These are phyloP conservation scores for Camelus bactrianus DNA, from an alignment of 2,113 vertebrate species.

Conservation along the genomic window DNA sequence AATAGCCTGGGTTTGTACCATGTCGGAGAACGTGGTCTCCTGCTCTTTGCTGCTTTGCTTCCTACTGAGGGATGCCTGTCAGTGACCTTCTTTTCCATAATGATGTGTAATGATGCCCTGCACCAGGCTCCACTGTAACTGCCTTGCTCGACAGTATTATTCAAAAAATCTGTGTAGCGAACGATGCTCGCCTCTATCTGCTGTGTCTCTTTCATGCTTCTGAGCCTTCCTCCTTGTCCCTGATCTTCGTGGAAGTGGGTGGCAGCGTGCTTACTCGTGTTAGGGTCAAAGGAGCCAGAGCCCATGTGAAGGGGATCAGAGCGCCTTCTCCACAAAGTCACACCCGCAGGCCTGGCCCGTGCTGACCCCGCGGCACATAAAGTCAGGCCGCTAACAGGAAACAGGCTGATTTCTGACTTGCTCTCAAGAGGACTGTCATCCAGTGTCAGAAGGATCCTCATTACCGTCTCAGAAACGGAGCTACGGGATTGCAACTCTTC, in stretches of 20 bases:
- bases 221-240: background rate
- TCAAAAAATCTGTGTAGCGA: background rate
- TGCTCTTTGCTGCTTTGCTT: background rate
- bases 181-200: background rate
- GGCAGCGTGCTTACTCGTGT: background rate
- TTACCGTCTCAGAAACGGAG: constrained; percentile 77
- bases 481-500: constrained; percentile 41
- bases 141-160: no score
- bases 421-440: constrained; percentile 67
- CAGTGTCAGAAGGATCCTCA: constrained; percentile 61
- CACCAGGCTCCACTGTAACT: background rate
- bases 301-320: constrained; percentile 69
- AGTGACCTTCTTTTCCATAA: background rate
- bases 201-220: background rate
- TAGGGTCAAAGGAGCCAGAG: constrained; percentile 54
- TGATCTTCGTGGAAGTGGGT: background rate
- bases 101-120: background rate
- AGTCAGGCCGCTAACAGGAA: constrained; percentile 61
- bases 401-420: constrained; percentile 67
- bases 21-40: background rate
- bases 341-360: background rate
- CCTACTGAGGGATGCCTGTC: background rate
- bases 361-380: constrained; percentile 65
- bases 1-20: background rate
- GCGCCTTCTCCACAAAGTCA: constrained; percentile 52